Evolutionary conservation across 2,797 vertebrate species (phyloP), one percentile per base, ranked within the genome.

Genomic region (Sciurus carolinensis): DNA sequence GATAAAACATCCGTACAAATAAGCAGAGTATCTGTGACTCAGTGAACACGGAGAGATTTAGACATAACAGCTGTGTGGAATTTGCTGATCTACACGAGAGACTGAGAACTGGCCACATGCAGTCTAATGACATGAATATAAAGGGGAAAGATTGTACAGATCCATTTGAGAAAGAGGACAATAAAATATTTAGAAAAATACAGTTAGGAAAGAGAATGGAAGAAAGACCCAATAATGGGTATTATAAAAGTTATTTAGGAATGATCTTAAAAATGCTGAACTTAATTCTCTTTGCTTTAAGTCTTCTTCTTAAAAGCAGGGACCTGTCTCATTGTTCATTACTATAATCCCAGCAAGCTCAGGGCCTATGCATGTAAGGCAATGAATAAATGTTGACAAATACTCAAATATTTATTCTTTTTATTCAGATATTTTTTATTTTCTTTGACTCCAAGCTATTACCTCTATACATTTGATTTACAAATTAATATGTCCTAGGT

Each of bases 351-450:
- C n/a, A 73, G 64, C 33, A 62, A 42, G 10, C 14, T 44, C 24
- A 62, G 44, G 7, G n/a, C 30, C 9, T 54, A 11, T 50, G 44
- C 33, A 59, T 72, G 36, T 52, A 83, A 54, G 20, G 2, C 10
- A n/a, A 13, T 18, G 47, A 75, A 44, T 62, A 52, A 30, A 36
- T 47, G 15, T 52, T 80, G 28, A 87, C 54, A 12, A 75, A 64
- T 82, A 18, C 42, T 57, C 13, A 64, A n/a, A 17, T 76, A 39
- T 26, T 86, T 81, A 10, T 59, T 79, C 11, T 18, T 73, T 88
- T 92, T 42, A 28, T 91, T 47, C 28, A 86, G 36, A 44, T 89
- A 71, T 18, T 81, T 93, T 87, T 22, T 77, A 33, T 77, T 47
- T 69, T 91, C 47, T 26, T 83, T 90, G 69, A 72, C 15, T 82